Evolutionary conservation across 2,113 vertebrate genomes (phyloP), one percentile per base, ranked within the genome.

Genomic region (Oophaga pumilio): DNA sequence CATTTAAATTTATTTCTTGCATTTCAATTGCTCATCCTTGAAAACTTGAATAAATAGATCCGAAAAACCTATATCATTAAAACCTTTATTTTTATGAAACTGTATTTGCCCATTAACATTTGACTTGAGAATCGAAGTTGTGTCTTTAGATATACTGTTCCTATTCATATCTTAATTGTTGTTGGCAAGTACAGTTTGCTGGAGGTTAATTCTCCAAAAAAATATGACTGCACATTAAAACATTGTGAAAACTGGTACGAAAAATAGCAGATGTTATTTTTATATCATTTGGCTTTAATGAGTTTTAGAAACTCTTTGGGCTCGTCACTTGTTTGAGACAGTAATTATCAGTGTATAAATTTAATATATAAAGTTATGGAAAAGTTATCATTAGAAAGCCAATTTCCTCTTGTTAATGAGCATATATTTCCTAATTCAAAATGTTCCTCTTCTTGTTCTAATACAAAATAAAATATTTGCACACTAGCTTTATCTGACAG

Each of bases 251-350:
- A 64, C 56, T 76, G 20, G 57, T 68, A 69, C 18, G 52, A 53
- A 87, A 62, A 73, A 74, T 60, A 57, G 66, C 86, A 82, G 86
- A 81, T 87, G 86, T 76, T 87, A 79, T 69, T 77, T 80, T 66
- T 77, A 85, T 77, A 69, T 56, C 56, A 10, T 60, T 68, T 79
- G 59, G 33, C 18, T 12, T 74, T 76, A 73, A 68, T 74, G 86
- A 82, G 28, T 81, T 80, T 74, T 17, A 59, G 60, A 26, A 33
- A 80, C 15, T 57, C 8, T 52, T 56, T 64, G 24, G n/a, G 43
- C 52, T 50, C 33, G 73, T 62, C 52, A 62, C 57, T 52, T 33
- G 17, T 87, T 88, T 28, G 17, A 12, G 50, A 50, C 59, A 73
- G 78, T 60, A 83, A 76, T 82, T 83, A 88, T 76, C 56, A 73